Conservation (phyloP, 2,888 invertebrate species). For the Euclidia mi region DNA sequence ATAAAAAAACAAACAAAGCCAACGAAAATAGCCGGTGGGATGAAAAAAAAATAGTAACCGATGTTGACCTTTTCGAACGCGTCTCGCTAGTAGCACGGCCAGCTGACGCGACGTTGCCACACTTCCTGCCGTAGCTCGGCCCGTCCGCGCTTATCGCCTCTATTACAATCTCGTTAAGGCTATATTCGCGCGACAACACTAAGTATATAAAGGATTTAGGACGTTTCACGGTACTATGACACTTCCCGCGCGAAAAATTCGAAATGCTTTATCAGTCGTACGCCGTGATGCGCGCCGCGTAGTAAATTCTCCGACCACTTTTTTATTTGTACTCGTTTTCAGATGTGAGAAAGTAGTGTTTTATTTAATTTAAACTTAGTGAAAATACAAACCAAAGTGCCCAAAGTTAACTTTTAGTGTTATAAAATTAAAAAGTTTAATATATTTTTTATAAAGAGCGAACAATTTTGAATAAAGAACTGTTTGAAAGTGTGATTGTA, state of each 20-base stretch:
- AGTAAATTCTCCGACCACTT: conserved; percentile 60
- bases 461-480: conserved; percentile 34
- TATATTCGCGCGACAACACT: conserved; percentile 66
- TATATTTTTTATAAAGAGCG: conserved; percentile 8
- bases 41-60: conserved; percentile 85
- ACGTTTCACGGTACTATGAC: conserved; percentile 78
- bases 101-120: conserved; percentile 89
- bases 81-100: conserved; percentile 85
- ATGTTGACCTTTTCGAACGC: conserved; percentile 88
- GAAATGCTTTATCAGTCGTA: conserved; percentile 88
- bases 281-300: conserved; percentile 64
- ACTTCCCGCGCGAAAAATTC: conserved; percentile 90
- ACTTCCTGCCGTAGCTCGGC: conserved; percentile 68
- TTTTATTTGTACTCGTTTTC: conserved; percentile 32
- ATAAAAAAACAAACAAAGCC: conserved; percentile 75
- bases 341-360: conserved; percentile 18
- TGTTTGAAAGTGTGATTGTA: background rate
- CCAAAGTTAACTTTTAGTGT: conserved; percentile 31
- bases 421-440: conserved; percentile 15
- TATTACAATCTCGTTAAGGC: conserved; percentile 64
- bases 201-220: conserved; percentile 86
- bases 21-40: conserved; percentile 80
- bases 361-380: background rate
- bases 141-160: conserved; percentile 84
- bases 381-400: conserved; percentile 34